Conservation (phyloP, 2,113 vertebrate species). For the Rhodinocichla rosea region DNA sequence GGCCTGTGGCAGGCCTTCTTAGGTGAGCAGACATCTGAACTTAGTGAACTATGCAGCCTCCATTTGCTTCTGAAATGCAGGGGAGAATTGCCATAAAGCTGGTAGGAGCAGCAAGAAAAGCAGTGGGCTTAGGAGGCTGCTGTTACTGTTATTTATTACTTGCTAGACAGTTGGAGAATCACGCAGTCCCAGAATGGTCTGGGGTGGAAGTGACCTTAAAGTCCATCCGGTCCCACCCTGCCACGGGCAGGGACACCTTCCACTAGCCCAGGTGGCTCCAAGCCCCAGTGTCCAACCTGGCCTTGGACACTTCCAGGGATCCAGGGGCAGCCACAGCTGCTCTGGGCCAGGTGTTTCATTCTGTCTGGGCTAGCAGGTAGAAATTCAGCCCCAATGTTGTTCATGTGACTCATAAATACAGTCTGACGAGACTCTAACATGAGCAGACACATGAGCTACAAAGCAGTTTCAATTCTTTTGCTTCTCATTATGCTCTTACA, state of each 20-base stretch:
- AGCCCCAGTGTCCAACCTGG: background rate
- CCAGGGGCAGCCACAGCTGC: background rate
- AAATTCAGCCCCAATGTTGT: background rate
- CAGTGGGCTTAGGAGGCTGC: background rate
- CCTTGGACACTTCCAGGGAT: background rate
- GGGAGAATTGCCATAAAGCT: background rate
- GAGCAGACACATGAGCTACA: background rate
- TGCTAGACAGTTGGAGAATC: background rate
- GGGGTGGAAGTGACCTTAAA: background rate
- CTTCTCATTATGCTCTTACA: background rate
- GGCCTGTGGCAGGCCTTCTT: background rate
- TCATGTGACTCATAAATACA: background rate
- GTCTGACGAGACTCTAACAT: background rate
- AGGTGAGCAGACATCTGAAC: background rate
- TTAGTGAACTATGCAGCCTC: background rate
- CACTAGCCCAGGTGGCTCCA: fast-evolving
- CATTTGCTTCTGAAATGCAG: background rate
- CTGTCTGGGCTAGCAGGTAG: background rate
- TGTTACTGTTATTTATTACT: background rate
- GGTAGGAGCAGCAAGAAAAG: background rate
- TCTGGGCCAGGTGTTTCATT: background rate
- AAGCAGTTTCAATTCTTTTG: background rate
- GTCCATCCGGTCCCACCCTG: background rate
- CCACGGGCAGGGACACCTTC: background rate
- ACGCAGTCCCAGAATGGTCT: background rate